Evolutionary conservation across 2,888 invertebrate species (phyloP).

Genomic region (Euplagia quadripunctaria): DNA sequence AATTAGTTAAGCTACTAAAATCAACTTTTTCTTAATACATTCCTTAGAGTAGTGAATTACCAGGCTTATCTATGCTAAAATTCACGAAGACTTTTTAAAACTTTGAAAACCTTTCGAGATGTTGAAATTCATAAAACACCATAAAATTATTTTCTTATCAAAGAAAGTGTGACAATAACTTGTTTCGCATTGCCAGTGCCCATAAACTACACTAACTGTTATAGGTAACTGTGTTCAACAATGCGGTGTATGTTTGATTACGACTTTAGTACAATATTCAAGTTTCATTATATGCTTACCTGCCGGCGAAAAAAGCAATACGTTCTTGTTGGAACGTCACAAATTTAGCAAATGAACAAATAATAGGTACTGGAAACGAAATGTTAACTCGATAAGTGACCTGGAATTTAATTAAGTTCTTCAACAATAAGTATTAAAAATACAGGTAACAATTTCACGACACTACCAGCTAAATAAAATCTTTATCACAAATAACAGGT

Average conservation of each 20-base stretch:
- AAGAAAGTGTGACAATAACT: neutral
- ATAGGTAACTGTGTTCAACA: neutral
- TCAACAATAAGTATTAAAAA: neutral
- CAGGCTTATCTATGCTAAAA: no score
- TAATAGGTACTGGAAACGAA: neutral
- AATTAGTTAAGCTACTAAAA: no score
- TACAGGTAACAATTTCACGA: slow-evolving; percentile 3
- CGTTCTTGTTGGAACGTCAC: neutral
- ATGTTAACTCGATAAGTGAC: slow-evolving; percentile 6
- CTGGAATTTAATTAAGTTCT: neutral
- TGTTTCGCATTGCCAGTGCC: no score
- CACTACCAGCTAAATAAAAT: slow-evolving; percentile 17
- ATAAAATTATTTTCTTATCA: no score
- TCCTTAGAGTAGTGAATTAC: no score
- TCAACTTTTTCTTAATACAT: no score
- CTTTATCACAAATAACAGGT: slow-evolving; percentile 28
- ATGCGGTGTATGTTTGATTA: neutral
- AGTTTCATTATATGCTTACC: neutral
- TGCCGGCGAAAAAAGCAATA: neutral
- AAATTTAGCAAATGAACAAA: slow-evolving; percentile 2
- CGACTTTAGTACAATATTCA: neutral
- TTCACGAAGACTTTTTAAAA: no score
- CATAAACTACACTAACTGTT: no score
- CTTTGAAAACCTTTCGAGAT: no score
- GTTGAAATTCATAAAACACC: no score